Conservation (phyloP, 2,113 vertebrate genomes). For the Clinocottus analis region DNA sequence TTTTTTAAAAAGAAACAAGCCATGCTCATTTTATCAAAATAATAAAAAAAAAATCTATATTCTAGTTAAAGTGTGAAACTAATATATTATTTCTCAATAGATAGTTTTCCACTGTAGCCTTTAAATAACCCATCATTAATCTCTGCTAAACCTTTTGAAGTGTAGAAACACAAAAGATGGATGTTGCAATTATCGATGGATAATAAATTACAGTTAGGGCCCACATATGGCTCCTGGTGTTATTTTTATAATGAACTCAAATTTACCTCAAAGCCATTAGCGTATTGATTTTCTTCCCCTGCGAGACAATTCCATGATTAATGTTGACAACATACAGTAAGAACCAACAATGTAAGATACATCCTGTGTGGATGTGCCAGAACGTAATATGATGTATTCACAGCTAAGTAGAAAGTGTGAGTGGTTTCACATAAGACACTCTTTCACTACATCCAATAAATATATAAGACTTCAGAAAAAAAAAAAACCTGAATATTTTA, state of each 20-base stretch:
- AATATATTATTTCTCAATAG: conserved; percentile 20
- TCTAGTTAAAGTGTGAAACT: background rate
- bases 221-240: conserved; percentile 10
- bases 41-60: conserved; percentile 8
- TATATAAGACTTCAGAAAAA: background rate
- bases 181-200: conserved; percentile 23
- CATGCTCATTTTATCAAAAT: background rate
- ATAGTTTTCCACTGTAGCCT: background rate
- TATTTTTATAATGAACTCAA: conserved; percentile 29
- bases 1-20: background rate
- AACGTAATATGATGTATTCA: background rate
- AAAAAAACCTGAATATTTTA: background rate
- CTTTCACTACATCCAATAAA: background rate
- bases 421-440: background rate
- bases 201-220: conserved; percentile 3
- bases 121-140: conserved; percentile 20
- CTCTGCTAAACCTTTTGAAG: conserved; percentile 2
- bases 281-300: conserved; percentile 32
- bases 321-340: background rate
- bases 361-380: background rate
- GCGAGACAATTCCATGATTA: conserved; percentile 13
- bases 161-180: conserved; percentile 32
- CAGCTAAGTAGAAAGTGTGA: background rate
- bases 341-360: background rate
- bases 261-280: conserved; percentile 16